A percentile compares a stretch with the other conserved stretches of the same genome.
Conservation (phyloP, 1,140 invertebrate genomes). For the Geopemphigus sp. region DNA sequence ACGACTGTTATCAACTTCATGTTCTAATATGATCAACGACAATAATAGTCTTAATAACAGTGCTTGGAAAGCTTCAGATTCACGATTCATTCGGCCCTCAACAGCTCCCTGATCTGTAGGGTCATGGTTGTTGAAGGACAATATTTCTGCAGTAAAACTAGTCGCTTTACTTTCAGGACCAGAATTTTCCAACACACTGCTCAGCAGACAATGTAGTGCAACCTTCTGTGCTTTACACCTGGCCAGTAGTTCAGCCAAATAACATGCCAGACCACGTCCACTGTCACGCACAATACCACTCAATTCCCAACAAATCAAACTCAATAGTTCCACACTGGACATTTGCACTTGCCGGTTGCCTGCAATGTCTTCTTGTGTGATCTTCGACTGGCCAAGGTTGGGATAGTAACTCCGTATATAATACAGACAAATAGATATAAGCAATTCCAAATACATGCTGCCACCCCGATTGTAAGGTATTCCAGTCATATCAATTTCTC, state of each 20-base stretch:
- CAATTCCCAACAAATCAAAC: conserved; percentile 73
- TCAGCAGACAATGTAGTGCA: conserved; percentile 78
- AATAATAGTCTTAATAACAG: conserved; percentile 62
- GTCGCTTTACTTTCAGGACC: conserved; percentile 52
- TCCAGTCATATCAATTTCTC: conserved; percentile 62
- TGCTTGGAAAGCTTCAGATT: conserved; percentile 40
- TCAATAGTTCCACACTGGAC: conserved; percentile 74
- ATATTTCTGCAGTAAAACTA: conserved; percentile 79
- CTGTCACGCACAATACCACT: conserved; percentile 80
- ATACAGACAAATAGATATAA: conserved; percentile 77
- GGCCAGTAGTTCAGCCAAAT: conserved; percentile 76
- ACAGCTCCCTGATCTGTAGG: conserved; percentile 59
- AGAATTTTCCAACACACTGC: conserved; percentile 69
- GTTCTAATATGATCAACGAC: conserved; percentile 75
- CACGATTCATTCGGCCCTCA: conserved; percentile 66
- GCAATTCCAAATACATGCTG: conserved; percentile 80
- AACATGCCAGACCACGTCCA: conserved; percentile 76
- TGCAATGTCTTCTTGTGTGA: conserved; percentile 71
- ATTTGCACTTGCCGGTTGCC: conserved; percentile 77
- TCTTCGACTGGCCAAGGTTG: conserved; percentile 64
- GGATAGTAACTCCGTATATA: conserved; percentile 81
- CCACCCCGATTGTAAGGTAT: conserved; percentile 65
- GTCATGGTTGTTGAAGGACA: conserved; percentile 72
- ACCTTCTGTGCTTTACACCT: conserved; percentile 87
- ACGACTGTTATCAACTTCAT: conserved; percentile 56